Percentiles rank a stretch among this genome's conserved stretches.
Evolutionary conservation across 2,113 vertebrate species (phyloP).

Genomic region (Garra rufa): DNA sequence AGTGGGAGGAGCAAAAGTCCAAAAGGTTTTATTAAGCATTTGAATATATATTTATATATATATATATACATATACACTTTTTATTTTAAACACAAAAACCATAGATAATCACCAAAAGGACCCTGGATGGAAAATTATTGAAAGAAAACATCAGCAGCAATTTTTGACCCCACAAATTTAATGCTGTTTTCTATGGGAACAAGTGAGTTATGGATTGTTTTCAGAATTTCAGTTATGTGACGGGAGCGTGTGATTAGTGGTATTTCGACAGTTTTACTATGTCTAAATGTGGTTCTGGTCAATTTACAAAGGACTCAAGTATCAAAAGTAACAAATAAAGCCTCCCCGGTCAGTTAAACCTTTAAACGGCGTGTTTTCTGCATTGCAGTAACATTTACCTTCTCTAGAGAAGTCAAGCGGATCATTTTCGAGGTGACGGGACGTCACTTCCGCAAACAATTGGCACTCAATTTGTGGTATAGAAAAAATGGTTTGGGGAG

Average conservation of each 20-base stretch:
- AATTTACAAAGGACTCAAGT: slow-evolving; percentile 67
- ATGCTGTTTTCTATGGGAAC: slow-evolving; percentile 45
- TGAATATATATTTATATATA: slow-evolving; percentile 54
- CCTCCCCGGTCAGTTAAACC: slow-evolving; percentile 73
- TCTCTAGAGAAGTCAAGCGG: slow-evolving; percentile 81
- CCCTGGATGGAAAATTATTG: slow-evolving; percentile 37
- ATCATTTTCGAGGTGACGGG: slow-evolving; percentile 72
- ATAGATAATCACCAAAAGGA: slow-evolving; percentile 50
- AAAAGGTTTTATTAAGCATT: slow-evolving; percentile 57
- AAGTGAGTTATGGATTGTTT: slow-evolving; percentile 19
- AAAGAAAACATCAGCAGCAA: slow-evolving; percentile 24
- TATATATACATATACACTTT: slow-evolving; percentile 35
- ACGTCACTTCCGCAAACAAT: slow-evolving; percentile 67
- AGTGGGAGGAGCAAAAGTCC: not conserved
- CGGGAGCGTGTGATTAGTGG: slow-evolving; percentile 30
- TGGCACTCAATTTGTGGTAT: slow-evolving; percentile 70
- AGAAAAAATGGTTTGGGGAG: slow-evolving; percentile 42
- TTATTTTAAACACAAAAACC: slow-evolving; percentile 51
- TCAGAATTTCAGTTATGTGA: slow-evolving; percentile 34
- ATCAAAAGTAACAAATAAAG: slow-evolving; percentile 76
- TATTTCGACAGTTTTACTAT: slow-evolving; percentile 31
- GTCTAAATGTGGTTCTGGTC: slow-evolving; percentile 57
- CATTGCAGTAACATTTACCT: slow-evolving; percentile 82
- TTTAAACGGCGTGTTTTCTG: slow-evolving; percentile 78
- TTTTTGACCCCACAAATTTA: slow-evolving; percentile 34